Percentiles rank a stretch among this genome's conserved stretches.
These are phyloP conservation scores for Hetaerina americana DNA, from an alignment of 1,140 invertebrate species.

Conservation along the genomic window DNA sequence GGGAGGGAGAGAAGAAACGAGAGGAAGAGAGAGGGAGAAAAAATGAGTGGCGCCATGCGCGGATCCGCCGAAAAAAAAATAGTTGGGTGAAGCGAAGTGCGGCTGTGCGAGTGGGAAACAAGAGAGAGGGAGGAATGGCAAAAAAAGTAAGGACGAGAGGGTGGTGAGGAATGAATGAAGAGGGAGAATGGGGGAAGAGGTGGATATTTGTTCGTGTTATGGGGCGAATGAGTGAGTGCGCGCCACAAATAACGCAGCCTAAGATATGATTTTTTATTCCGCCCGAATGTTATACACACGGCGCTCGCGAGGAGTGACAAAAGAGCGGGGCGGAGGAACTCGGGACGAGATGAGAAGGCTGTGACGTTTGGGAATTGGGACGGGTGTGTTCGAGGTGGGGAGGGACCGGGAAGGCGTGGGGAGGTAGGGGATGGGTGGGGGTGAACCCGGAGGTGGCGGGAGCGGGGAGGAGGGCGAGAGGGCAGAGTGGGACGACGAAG, in stretches of 20 bases:
- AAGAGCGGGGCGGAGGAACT: not conserved
- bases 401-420: not conserved
- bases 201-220: not conserved
- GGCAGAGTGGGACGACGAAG: not conserved
- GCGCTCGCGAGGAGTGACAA: not conserved
- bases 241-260: not conserved
- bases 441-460: not conserved
- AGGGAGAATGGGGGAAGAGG: no score
- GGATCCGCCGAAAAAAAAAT: not conserved
- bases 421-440: not conserved
- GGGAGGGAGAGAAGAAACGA: no score
- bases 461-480: not conserved
- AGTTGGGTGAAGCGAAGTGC: not conserved
- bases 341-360: not conserved
- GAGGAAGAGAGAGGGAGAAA: not conserved
- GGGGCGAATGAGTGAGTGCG: not conserved
- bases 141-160: no score
- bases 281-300: not conserved
- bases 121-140: no score
- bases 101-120: no score
- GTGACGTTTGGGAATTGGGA: not conserved
- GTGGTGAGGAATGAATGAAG: no score
- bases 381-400: no score
- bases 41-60: not conserved
- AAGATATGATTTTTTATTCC: slow-evolving; percentile 1